Base-by-base conservation (phyloP, 2,797 vertebrate species). In the Gorsachius magnificus region DNA sequence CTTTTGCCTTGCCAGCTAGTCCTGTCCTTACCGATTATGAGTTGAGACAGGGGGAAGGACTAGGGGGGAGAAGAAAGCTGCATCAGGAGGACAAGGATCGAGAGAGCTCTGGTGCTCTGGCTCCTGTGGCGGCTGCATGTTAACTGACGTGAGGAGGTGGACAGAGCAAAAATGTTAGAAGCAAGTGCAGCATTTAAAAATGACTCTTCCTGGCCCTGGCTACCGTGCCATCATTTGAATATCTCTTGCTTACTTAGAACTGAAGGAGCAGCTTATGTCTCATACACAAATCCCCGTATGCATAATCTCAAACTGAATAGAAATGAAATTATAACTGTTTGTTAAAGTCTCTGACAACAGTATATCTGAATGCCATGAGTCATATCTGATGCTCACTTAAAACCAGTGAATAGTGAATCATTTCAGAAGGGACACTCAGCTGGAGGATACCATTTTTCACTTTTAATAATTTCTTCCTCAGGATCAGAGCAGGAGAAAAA, bases 91-190 rank as follows among this genome's bases (percentile, higher is more conserved):
- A 28, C 13, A 28, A 38, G 25, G 28, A 33, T 1, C 0, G 5
- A 51, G 51, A 41, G 56, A 48, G 11, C 33, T 76, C 54, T 41
- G 31, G 33, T 56, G 50, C 38, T 76, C 24, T 45, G 51, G 16
- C 28, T 61, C n/a, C 76, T 72, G 26, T 1, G 1, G 19, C 50
- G 33, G 24, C 33, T 1, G 0, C 18, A 19, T 60, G 38, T 19
- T 78, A 18, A 17, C 28, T 64, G 51, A 28, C 2, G 1, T 1
- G 6, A 31, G 19, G 15, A 66, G 10, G 9, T 25, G 16, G 33
- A 16, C 31, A 75, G 74, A 54, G 63, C 19, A 63, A 35, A 81
- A 60, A 15, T 3, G 0, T 53, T 64, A 41, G 18, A 24, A 64
- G 17, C 12, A 72, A 61, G 18, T 8, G 22, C 38, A 60, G 17